A percentile compares a stretch with the other conserved stretches of the same genome.
Evolutionary conservation across 2,113 vertebrate species (phyloP).

Genomic region (Dasyornis broadbenti): DNA sequence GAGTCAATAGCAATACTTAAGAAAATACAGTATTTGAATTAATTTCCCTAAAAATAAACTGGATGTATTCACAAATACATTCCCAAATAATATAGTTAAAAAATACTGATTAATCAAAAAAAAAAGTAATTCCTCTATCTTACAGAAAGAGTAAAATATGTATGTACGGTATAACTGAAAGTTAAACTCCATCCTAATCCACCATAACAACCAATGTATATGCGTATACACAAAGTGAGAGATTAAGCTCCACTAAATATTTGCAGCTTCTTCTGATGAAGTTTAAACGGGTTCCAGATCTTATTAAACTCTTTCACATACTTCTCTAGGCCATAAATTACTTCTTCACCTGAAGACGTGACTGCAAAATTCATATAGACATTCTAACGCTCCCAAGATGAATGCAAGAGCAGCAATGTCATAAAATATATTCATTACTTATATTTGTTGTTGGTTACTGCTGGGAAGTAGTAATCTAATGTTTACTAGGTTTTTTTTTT

Average conservation of each 20-base stretch:
- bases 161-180: not conserved
- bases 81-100: not conserved
- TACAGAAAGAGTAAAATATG: not conserved
- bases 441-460: not conserved
- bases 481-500: not conserved
- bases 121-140: not conserved
- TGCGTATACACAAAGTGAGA: not conserved
- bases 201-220: not conserved
- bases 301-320: not conserved
- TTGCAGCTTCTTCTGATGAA: not conserved
- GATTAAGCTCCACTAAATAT: not conserved
- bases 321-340: not conserved
- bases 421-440: constrained; percentile 45
- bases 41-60: not conserved
- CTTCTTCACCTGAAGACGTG: not conserved
- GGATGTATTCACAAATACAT: not conserved
- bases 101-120: not conserved
- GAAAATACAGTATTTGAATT: not conserved
- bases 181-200: not conserved
- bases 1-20: not conserved
- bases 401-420: not conserved
- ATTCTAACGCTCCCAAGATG: not conserved
- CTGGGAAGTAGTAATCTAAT: not conserved
- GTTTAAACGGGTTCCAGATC: not conserved
- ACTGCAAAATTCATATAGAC: constrained; percentile 13